Percentiles rank a stretch among this genome's conserved stretches.
Evolutionary conservation across 2,113 vertebrate genomes (phyloP).

Genomic region (Protomyctophum bolini): DNA sequence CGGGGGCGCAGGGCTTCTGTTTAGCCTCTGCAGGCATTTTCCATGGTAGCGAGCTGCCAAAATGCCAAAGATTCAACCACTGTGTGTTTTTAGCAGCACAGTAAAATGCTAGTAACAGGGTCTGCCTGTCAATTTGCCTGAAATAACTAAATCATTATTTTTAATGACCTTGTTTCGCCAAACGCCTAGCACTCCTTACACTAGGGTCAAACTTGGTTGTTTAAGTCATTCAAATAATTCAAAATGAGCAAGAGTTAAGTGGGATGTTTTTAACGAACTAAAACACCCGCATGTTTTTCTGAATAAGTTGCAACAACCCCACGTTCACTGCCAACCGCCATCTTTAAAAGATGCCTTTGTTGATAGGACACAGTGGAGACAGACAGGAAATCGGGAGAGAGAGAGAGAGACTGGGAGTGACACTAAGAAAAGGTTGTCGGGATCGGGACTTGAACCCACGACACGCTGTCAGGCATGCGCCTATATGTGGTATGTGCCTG

Average conservation of each 20-base stretch:
- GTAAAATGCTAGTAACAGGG: conserved; percentile 39
- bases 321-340: conserved; percentile 52
- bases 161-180: no score
- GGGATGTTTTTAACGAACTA: neutral
- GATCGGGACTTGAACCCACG: no score
- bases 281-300: neutral
- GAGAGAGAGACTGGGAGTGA: no score
- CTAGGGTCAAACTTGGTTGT: no score
- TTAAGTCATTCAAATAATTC: conserved; percentile 8
- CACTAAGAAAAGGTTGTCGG: no score
- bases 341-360: no score
- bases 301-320: conserved; percentile 2
- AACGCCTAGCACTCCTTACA: no score
- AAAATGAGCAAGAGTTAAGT: neutral
- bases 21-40: conserved; percentile 50
- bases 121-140: conserved; percentile 35
- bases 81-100: conserved; percentile 35
- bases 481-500: no score
- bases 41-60: conserved; percentile 46
- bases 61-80: conserved; percentile 37
- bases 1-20: conserved; percentile 50
- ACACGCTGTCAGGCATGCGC: no score
- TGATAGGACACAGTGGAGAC: no score
- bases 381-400: no score
- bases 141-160: neutral